Evolutionary conservation across 1,140 invertebrate genomes (phyloP), one percentile per base, ranked within the genome.

Genomic region (Aphis gossypii): DNA sequence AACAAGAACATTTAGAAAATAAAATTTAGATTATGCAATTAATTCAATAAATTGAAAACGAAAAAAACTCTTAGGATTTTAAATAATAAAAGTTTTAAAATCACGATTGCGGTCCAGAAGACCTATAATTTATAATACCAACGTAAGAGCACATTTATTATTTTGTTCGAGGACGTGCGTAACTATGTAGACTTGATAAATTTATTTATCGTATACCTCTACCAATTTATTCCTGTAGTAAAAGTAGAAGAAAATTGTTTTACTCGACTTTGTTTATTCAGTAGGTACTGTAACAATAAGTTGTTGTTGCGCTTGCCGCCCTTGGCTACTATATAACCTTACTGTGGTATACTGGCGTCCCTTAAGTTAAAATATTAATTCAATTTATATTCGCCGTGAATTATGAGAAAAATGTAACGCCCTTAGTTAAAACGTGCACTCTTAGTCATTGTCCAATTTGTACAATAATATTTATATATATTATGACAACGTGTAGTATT

Each of bases 351-450:
- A 51, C 48, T 51, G 60, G 60, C n/a, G 14, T 35, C 30, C 60
- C n/a, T 76, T n/a, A 76, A 35, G 30, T 76, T 76, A 76, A 76
- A 51, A 76, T 76, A 76, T 76, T 76, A 76, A 76, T 76, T 76
- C 60, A 76, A 76, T 76, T 76, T 76, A 76, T 35, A 18, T 76
- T 76, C 60, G 30, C 30, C 14, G 14, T n/a, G 30, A n/a, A 76
- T 76, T 76, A 76, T n/a, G 60, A 76, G 1, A 76, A 60, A 76
- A 76, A 76, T 76, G 60, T 76, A 76, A 76, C 60, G 60, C 60
- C 60, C n/a, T 76, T n/a, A 76, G n/a, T 76, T 35, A n/a, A 68
- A 68, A 30, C 60, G 30, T n/a, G n/a, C 11, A 18, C 60, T 76
- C 4, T 76, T 76, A 30, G 30, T 18, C 30, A 35, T n/a, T 76